Base-by-base conservation (phyloP, 2,888 invertebrate genomes). In the Hydraecia micacea region DNA sequence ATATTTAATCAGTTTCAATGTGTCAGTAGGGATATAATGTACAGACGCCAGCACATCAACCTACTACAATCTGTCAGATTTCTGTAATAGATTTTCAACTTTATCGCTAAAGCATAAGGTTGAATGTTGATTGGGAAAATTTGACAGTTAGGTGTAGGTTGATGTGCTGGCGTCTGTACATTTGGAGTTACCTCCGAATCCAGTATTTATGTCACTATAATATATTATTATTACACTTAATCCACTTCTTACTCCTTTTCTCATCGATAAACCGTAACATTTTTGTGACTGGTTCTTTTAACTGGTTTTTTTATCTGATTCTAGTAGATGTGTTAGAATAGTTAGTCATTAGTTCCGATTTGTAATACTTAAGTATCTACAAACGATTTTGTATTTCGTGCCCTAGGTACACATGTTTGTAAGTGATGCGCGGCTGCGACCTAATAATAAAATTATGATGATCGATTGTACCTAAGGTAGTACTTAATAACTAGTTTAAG, bases 391-490 rank as follows among this genome's bases (percentile, higher is more conserved):
- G 46, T 68, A 28, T 68, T 49, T 68, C 8, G 46, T 49, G 28
- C 28, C 39, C 28, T 28, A 28, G 28, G 42, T 42, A 42, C 21
- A 68, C 4, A 28, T 21, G 2, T 25, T 36, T 36, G 28, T n/a
- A 42, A 18, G 18, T 21, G 46, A 13, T 46, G 46, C 28, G 28
- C 67, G 13, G 25, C 28, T 18, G n/a, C 42, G 67, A 42, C n/a
- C 62, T 62, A n/a, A 65, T 67, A n/a, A 68, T 46, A 21, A 68
- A 28, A 68, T 68, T 68, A 46, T 68, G 46, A 68, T 68, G 28
- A 49, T 46, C 68, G 18, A 42, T n/a, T n/a, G 28, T 49, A 28
- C 21, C 0, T 68, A 28, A 2, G 46, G 46, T 39, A 9, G 67
- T 46, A 68, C 13, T 6, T 67, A 68, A n/a, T n/a, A n/a, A n/a